phyloP scores from a whole-genome alignment of 1,140 invertebrate genomes.

The Varroa destructor region DNA sequence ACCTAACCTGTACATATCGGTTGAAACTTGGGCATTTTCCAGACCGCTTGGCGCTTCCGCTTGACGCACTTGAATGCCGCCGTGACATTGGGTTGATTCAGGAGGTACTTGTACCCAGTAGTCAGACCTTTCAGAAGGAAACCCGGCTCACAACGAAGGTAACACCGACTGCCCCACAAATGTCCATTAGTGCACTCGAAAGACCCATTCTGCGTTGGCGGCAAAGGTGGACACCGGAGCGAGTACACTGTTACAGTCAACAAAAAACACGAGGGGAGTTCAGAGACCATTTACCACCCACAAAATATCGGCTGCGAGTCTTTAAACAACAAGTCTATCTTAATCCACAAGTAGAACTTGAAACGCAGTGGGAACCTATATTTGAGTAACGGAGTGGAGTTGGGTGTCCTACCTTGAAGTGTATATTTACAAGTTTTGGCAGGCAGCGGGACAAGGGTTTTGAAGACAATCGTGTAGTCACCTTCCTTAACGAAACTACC shows the following conservation, averaged over 20 bases:
- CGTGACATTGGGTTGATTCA: neutral
- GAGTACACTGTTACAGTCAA: neutral
- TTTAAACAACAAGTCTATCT: no score
- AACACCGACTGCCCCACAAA: constrained; percentile 11
- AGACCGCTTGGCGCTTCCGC: constrained; percentile 15
- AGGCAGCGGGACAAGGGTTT: neutral
- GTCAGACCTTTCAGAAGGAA: neutral
- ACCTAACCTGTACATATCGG: constrained; percentile 4
- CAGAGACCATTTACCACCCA: no score
- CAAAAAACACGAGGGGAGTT: no score
- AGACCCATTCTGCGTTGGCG: neutral
- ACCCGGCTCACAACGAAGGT: neutral
- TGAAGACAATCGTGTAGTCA: constrained; percentile 17
- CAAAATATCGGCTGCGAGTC: no score
- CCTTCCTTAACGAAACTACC: constrained; percentile 2
- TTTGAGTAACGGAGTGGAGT: no score
- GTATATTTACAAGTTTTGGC: constrained; percentile 20
- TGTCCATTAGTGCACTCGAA: constrained; percentile 21
- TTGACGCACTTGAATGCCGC: constrained; percentile 14
- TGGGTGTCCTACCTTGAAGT: neutral
- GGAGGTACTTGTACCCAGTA: no score
- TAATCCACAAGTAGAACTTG: no score
- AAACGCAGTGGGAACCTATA: no score
- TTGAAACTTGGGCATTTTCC: neutral
- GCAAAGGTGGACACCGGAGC: constrained; percentile 8